A percentile compares a stretch with the other conserved stretches of the same genome.
These are phyloP conservation scores for Morpho deidamia DNA, from an alignment of 2,888 invertebrate genomes.

Conservation along the genomic window DNA sequence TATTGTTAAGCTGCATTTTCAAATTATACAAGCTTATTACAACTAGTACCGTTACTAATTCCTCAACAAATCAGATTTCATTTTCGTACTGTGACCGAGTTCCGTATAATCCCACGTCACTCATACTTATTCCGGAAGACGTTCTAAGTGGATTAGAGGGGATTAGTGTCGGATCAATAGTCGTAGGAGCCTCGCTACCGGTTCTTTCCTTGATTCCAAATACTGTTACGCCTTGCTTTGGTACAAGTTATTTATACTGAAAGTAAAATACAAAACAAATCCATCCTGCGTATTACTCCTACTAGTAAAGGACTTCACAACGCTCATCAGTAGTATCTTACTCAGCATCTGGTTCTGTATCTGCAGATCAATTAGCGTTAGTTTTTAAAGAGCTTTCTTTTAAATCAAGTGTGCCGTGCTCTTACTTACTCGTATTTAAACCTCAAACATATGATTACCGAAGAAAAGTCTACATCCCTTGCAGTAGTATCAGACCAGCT, in stretches of 20 bases:
- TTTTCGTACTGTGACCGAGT: constrained; percentile 17
- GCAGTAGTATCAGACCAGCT: too few relatives aligned
- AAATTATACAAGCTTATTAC: neutral
- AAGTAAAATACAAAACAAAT: neutral
- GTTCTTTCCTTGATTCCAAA: constrained; percentile 30
- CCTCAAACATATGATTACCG: too few relatives aligned
- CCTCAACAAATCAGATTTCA: constrained; percentile 17
- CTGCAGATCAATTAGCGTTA: too few relatives aligned
- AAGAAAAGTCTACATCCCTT: too few relatives aligned
- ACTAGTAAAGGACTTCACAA: too few relatives aligned
- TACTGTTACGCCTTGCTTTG: constrained; percentile 1
- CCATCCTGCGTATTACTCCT: neutral
- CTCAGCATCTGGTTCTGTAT: too few relatives aligned
- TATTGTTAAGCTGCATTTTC: neutral
- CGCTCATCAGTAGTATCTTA: too few relatives aligned
- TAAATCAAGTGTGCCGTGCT: too few relatives aligned
- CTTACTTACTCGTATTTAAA: too few relatives aligned
- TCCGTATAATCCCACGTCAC: constrained; percentile 57
- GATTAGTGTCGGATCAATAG: constrained; percentile 64
- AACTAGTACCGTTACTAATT: constrained; percentile 4
- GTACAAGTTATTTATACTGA: neutral
- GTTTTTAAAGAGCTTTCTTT: too few relatives aligned
- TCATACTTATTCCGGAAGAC: constrained; percentile 61
- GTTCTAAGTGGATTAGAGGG: constrained; percentile 63
- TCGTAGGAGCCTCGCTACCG: constrained; percentile 32